These are phyloP conservation scores for Solea solea DNA, from an alignment of 2,113 vertebrate genomes.

Conservation along the genomic window DNA sequence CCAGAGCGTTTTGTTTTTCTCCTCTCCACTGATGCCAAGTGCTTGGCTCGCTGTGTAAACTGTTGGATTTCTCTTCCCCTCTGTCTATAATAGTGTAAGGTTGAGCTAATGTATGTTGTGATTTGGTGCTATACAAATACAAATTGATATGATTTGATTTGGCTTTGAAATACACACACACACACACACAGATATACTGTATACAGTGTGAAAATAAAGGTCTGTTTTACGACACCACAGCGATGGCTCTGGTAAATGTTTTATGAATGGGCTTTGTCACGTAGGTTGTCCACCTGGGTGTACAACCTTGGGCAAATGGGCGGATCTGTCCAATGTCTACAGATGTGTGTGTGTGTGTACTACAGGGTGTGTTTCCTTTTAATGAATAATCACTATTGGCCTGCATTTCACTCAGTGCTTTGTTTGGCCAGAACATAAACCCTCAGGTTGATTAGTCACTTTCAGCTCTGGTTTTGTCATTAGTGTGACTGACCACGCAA, in stretches of 20 bases:
- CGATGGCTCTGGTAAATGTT: slow-evolving; percentile 74
- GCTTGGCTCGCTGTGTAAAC: too few species aligned
- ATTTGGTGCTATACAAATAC: too few species aligned
- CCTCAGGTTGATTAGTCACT: neutral
- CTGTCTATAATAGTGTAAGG: too few species aligned
- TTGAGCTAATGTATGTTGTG: too few species aligned
- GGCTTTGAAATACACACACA: slow-evolving; percentile 11
- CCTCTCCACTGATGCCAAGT: too few species aligned
- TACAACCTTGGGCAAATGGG: slow-evolving; percentile 45
- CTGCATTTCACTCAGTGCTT: slow-evolving; percentile 7
- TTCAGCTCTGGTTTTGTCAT: slow-evolving; percentile 9
- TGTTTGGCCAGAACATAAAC: slow-evolving; percentile 12
- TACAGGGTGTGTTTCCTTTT: slow-evolving; percentile 51
- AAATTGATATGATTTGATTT: too few species aligned
- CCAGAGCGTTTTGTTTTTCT: too few species aligned
- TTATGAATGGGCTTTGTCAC: slow-evolving; percentile 71
- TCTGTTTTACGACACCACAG: slow-evolving; percentile 62
- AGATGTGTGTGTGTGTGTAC: slow-evolving; percentile 17
- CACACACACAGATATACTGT: slow-evolving; percentile 33
- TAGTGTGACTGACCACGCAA: neutral
- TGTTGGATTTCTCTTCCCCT: too few species aligned
- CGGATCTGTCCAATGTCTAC: slow-evolving; percentile 54
- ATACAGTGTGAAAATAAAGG: slow-evolving; percentile 23
- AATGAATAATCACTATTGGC: slow-evolving; percentile 47
- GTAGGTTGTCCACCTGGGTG: slow-evolving; percentile 43